These are phyloP conservation scores for Scrobipalpa atriplicella DNA, from an alignment of 2,888 invertebrate genomes.

Conservation along the genomic window DNA sequence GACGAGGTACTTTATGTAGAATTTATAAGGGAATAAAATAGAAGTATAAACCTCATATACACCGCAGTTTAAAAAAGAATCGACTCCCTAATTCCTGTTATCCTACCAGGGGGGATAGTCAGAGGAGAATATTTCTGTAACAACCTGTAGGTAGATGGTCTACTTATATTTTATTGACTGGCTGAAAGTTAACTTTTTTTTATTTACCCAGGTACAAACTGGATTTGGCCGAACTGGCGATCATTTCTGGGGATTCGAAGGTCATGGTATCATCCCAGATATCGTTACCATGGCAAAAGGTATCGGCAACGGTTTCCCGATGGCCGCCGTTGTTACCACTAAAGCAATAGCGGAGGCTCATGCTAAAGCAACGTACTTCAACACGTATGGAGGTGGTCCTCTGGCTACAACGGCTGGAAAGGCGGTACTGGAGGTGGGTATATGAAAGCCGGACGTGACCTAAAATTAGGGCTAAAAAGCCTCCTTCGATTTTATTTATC, in stretches of 20 bases:
- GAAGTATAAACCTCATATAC: no score
- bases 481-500: no score
- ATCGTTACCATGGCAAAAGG: constrained; percentile 98
- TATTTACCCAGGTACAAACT: constrained; percentile 89
- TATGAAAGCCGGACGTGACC: neutral
- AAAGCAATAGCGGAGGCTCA: constrained; percentile 92
- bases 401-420: constrained; percentile 93
- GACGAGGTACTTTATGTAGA: constrained; percentile 87
- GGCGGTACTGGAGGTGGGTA: constrained; percentile 93
- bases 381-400: constrained; percentile 98
- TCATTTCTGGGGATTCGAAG: constrained; percentile 98
- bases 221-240: constrained; percentile 98
- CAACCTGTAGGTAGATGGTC: constrained; percentile 6
- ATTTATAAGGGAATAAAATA: no score
- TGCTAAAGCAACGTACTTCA: constrained; percentile 91
- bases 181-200: no score
- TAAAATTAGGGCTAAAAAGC: no score
- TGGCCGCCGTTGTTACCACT: constrained; percentile 97
- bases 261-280: constrained; percentile 93
- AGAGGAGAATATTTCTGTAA: neutral
- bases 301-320: constrained; percentile 97
- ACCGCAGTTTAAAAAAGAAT: no score
- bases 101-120: no score
- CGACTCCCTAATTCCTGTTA: no score
- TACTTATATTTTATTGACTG: no score